Evolutionary conservation across 35 echinoderm and acorn worm species (phyloP), one percentile per base, ranked within the genome.

Genomic region (Apostichopus parvimensis): DNA sequence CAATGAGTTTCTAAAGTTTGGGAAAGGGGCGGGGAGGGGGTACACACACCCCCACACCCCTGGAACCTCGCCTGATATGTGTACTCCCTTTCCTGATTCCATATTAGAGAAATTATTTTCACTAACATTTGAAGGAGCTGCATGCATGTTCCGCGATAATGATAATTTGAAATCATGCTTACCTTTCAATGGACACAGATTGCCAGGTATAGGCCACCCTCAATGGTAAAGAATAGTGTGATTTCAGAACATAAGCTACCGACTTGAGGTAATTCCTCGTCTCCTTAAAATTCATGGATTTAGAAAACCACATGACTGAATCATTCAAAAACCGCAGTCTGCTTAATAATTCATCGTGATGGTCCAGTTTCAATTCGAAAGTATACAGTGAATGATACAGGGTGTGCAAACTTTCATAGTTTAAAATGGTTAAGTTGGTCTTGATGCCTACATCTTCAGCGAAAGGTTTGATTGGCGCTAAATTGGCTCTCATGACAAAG

Each of bases 281-380:
- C 73, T 61, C 77, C 56, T 73, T 79, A 61, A n/a, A 91, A 12
- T 91, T 91, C 73, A 91, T 91, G 14, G 91, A 92, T 77, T 95
- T 92, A 4, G 94, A 90, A 86, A 87, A 95, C 94, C 94, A 95
- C 22, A 95, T 17, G n/a, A 95, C 73, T 1, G 94, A 93, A 73
- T 95, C 87, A 14, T 95, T 92, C 57, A 95, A 90, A 25, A 87
- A 91, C 60, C 87, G 78, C 11, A 96, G 54, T 77, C 94, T 77
- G 5, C 55, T 45, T 5, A 94, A 22, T 53, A 88, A 53, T 9
- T 79, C 87, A 12, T 94, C 86, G 66, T 89, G 24, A 6, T 90
- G 68, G 26, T 91, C 80, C 64, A 87, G 21, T 57, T 94, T 92
- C 11, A 73, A 77, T 59, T 64, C 89, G 61, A 77, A 62, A 14